Evolutionary conservation across 2,113 vertebrate genomes (phyloP).

Genomic region (Marcusenius ussheri): DNA sequence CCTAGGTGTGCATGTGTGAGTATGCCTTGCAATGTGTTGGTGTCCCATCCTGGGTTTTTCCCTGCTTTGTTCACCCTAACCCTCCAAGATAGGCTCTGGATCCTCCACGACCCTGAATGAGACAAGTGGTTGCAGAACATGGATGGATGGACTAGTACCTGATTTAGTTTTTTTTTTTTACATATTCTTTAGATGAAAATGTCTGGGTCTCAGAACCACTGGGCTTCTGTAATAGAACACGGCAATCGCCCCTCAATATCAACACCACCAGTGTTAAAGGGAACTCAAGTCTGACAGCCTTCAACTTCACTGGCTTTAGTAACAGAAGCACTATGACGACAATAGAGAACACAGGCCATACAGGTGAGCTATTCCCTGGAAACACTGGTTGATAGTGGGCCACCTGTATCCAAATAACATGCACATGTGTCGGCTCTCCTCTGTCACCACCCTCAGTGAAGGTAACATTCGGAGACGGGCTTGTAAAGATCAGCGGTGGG

Average conservation of each 20-base stretch:
- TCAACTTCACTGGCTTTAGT: constrained; percentile 44
- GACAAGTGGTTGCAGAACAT: neutral
- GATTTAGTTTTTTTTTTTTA: neutral
- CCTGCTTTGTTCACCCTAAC: too few relatives aligned
- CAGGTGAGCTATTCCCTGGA: constrained; percentile 35
- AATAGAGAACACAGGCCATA: constrained; percentile 47
- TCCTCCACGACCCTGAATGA: too few relatives aligned
- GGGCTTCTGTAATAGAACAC: neutral
- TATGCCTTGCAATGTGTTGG: too few relatives aligned
- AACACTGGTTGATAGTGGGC: neutral
- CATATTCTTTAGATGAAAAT: neutral
- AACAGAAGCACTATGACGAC: neutral
- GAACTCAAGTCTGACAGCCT: constrained; percentile 20
- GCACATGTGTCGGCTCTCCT: neutral
- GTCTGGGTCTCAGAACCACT: neutral
- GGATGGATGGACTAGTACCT: neutral
- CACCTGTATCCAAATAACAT: neutral
- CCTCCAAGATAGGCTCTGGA: too few relatives aligned
- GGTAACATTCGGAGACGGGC: neutral
- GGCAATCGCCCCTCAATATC: constrained; percentile 53
- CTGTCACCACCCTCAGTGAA: constrained; percentile 30
- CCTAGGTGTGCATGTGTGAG: too few relatives aligned
- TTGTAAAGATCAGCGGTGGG: constrained; percentile 31
- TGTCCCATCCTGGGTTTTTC: too few relatives aligned
- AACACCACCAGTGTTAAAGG: accelerated